These are phyloP conservation scores for Pocillopora damicornis DNA, from an alignment of 64 coral and sea anemone species.

Conservation along the genomic window DNA sequence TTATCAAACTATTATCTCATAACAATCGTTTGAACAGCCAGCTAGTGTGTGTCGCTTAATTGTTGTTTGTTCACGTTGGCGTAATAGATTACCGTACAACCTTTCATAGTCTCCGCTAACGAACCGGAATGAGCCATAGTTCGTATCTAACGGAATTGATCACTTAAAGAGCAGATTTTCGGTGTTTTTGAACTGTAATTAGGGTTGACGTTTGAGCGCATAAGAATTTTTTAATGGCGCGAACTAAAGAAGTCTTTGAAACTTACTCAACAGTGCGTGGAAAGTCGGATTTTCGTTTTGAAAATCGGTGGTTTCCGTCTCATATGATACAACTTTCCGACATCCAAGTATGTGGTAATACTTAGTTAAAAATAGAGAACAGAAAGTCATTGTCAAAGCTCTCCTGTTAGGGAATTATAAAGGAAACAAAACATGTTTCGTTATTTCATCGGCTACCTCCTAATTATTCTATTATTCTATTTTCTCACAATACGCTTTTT, in stretches of 20 bases:
- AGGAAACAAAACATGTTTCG: too few relatives aligned
- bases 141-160: neutral
- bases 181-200: neutral
- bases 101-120: too few relatives aligned
- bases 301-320: neutral
- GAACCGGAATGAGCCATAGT: neutral
- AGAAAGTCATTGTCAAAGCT: neutral
- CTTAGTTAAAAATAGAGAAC: neutral
- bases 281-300: neutral
- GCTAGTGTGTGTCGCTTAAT: too few relatives aligned
- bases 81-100: too few relatives aligned
- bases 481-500: too few relatives aligned
- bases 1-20: neutral
- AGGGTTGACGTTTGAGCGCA: neutral
- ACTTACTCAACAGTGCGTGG: neutral
- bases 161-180: neutral
- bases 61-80: too few relatives aligned
- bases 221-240: neutral
- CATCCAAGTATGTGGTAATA: neutral
- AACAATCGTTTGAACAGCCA: too few relatives aligned
- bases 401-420: neutral
- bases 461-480: too few relatives aligned
- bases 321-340: neutral
- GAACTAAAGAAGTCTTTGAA: neutral
- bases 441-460: too few relatives aligned